phyloP scores from a whole-genome alignment of 2,888 invertebrate genomes.

The Dynastes grantii region DNA sequence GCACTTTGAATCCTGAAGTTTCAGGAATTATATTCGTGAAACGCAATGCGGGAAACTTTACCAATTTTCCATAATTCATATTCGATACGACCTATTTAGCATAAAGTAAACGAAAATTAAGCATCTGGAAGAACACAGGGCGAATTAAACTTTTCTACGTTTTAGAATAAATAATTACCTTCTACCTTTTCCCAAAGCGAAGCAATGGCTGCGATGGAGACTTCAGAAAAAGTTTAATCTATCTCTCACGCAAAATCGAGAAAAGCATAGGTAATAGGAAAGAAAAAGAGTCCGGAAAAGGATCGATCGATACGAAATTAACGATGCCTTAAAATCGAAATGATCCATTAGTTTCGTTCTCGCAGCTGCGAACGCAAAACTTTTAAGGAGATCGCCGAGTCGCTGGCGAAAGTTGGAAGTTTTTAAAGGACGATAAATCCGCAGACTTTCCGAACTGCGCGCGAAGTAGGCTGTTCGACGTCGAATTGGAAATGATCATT shows the following conservation, averaged over 20 bases:
- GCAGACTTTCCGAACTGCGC: conserved; percentile 16
- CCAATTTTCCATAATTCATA: background rate
- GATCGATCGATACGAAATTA: conserved; percentile 36
- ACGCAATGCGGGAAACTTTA: no score
- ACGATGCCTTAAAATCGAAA: conserved; percentile 46
- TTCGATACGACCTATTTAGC: conserved; percentile 6
- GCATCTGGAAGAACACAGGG: background rate
- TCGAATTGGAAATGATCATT: conserved; percentile 30
- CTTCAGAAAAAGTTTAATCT: conserved; percentile 20
- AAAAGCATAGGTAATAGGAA: conserved; percentile 8
- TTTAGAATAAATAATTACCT: conserved; percentile 1
- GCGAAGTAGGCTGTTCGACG: conserved; percentile 2
- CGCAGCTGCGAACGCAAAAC: conserved; percentile 35
- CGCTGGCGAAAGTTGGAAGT: conserved; percentile 16
- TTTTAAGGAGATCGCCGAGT: conserved; percentile 33
- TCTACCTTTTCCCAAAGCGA: background rate
- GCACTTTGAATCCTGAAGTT: no score
- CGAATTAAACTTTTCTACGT: conserved; percentile 14
- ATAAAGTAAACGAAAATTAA: background rate
- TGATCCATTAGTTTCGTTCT: conserved; percentile 45
- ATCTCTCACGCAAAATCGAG: conserved; percentile 20
- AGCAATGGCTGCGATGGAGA: background rate
- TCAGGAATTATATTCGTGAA: no score
- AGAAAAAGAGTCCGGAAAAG: background rate
- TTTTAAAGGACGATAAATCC: conserved; percentile 40